Evolutionary conservation across 37 sponge, comb jelly and placozoan genomes (phyloP), one percentile per base, ranked within the genome.

Genomic region (Petrosia ficiformis): DNA sequence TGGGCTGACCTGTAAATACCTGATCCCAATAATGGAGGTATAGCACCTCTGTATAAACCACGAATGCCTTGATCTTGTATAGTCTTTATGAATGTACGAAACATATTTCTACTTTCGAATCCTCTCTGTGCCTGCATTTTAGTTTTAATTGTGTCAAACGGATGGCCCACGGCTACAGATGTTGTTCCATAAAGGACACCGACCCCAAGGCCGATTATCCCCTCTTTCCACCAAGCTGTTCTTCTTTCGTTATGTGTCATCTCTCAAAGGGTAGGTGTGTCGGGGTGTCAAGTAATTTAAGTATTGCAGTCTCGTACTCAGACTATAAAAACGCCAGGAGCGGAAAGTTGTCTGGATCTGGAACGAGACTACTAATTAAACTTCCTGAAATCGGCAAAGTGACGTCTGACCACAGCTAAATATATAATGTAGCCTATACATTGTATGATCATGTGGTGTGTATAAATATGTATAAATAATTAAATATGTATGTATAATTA

Each of bases 51-150:
- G 54, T 98, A 98, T 54, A 98, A 81, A 1, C 99, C 99, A 8
- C 80, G 59, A 0, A 98, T 58, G 21, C 95, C 95, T 52, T 94
- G 91, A 2, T 67, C 67, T 24, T 79, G 68, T 26, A 98, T 40
- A 1, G 99, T 98, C 42, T 63, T 89, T 1, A 68, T 59, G 59
- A 98, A 87, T 4, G 99, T 73, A 36, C 81, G 65, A 11, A 81
- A 29, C 99, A 98, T 98, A 60, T 65, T 83, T 10, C 79, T 42
- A 0, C 48, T 65, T 70, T 98, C 99, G 71, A 92, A 98, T 0
- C 99, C 99, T 26, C 36, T 57, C 78, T 98, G 99, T 0, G 99
- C 99, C 68, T 98, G 99, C 99, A 98, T 98, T 71, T 98, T 98
- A 3, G 99, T 98, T 78, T 98, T 98, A 75, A 98, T 88, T 3